These are phyloP conservation scores for Gnathonemus echidnorhynchus DNA, from an alignment of 2,113 vertebrate genomes.

Conservation along the genomic window DNA sequence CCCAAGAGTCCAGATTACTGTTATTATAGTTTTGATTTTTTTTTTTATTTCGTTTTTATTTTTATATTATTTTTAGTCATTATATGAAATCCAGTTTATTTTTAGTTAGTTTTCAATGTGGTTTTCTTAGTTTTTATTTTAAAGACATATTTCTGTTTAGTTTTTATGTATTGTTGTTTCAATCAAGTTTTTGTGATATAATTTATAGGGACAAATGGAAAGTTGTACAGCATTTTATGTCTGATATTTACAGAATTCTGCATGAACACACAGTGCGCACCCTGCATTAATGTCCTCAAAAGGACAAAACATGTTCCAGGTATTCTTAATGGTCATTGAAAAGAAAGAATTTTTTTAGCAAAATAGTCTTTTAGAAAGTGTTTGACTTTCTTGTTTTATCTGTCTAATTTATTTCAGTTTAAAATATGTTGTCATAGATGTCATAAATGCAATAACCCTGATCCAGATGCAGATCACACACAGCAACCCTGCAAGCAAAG, in stretches of 20 bases:
- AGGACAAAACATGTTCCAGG: not conserved
- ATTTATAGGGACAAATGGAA: not conserved
- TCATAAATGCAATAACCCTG: not conserved
- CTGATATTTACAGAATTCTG: not conserved
- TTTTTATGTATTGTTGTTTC: not conserved
- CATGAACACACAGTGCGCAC: not conserved
- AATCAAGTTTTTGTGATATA: not conserved
- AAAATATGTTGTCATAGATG: not conserved
- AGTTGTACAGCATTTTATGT: not conserved
- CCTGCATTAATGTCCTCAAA: not conserved
- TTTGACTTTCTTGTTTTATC: not conserved
- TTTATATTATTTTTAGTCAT: not conserved
- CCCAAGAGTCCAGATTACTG: not conserved
- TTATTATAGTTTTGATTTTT: not conserved
- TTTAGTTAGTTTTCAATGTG: not conserved
- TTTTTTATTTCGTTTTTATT: not conserved
- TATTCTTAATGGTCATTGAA: not conserved
- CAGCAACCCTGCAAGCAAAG: not conserved
- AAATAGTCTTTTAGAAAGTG: not conserved
- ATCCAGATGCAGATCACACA: not conserved
- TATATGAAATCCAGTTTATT: not conserved
- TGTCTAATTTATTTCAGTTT: not conserved
- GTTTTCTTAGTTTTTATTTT: not conserved
- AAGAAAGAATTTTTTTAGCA: not conserved
- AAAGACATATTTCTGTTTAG: not conserved